A percentile compares a stretch with the other conserved stretches of the same genome.
Conservation (phyloP, 1,140 invertebrate species). For the Hetaerina americana region DNA sequence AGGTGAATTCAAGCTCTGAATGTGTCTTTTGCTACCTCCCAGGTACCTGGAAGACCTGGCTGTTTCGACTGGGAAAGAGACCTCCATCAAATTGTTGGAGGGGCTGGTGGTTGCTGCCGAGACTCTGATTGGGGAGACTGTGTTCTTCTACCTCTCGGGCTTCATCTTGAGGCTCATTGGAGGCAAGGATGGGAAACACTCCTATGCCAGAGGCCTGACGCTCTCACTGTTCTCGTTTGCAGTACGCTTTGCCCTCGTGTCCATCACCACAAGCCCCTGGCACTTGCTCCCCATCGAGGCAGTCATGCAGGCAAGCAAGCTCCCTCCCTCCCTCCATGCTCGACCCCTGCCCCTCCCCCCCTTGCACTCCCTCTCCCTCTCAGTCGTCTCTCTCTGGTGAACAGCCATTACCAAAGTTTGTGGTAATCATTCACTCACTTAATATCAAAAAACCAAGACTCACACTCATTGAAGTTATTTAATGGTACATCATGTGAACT, state of each 20-base stretch:
- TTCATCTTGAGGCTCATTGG: conserved; percentile 12
- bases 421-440: too few species aligned
- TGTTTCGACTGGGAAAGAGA: conserved; percentile 36
- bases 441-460: too few species aligned
- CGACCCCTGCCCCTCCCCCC: too few species aligned
- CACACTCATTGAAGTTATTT: too few species aligned
- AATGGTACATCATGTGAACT: too few species aligned
- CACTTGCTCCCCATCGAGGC: conserved; percentile 53
- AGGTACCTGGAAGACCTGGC: conserved; percentile 64
- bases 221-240: conserved; percentile 57
- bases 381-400: too few species aligned
- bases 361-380: too few species aligned
- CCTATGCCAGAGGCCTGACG: conserved; percentile 51
- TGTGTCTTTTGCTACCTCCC: background rate
- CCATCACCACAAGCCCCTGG: conserved; percentile 56
- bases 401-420: too few species aligned
- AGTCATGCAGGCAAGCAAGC: conserved; percentile 43
- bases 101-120: conserved; percentile 58
- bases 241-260: conserved; percentile 48
- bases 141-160: conserved; percentile 59
- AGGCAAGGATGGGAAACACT: background rate
- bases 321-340: too few species aligned
- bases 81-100: conserved; percentile 59
- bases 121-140: conserved; percentile 56
- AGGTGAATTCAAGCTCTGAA: background rate